Conservation (phyloP, 1,140 invertebrate species). For the Drosophila oshimai region DNA sequence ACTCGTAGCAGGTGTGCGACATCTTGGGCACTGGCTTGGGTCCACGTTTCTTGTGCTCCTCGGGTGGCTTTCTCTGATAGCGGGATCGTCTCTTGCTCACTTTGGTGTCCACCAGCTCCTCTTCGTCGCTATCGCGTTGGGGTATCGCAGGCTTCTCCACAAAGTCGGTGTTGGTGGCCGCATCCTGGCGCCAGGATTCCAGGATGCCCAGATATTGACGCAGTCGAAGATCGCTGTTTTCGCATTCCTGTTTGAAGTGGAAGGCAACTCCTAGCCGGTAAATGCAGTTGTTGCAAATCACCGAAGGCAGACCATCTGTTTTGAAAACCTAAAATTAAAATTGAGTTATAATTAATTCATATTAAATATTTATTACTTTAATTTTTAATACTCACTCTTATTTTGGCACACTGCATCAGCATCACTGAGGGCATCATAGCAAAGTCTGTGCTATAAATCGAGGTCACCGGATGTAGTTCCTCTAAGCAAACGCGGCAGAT, state of each 20-base stretch:
- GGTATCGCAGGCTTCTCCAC: constrained; percentile 18
- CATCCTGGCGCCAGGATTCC: constrained; percentile 71
- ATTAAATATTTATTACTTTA: background rate
- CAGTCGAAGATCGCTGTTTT: constrained; percentile 85
- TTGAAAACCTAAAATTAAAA: constrained; percentile 84
- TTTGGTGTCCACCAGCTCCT: constrained; percentile 34
- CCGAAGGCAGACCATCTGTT: constrained; percentile 86
- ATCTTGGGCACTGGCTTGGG: constrained; percentile 85
- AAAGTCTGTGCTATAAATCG: constrained; percentile 86
- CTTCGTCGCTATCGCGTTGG: constrained; percentile 58
- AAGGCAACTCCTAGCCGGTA: constrained; percentile 86
- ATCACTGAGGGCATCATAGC: constrained; percentile 86
- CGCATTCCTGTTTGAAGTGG: constrained; percentile 87
- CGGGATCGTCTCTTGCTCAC: constrained; percentile 72
- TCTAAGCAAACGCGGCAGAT: constrained; percentile 87
- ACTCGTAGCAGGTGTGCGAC: constrained; percentile 84
- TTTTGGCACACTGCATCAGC: constrained; percentile 86
- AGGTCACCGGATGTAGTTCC: constrained; percentile 84
- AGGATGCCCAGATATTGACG: constrained; percentile 85
- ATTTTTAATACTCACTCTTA: constrained; percentile 83
- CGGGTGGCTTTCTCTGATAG: constrained; percentile 84
- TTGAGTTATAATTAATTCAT: background rate
- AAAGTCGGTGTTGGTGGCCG: constrained; percentile 76
- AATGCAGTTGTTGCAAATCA: constrained; percentile 87
- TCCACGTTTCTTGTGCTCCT: constrained; percentile 84